Evolutionary conservation across 2,113 vertebrate genomes (phyloP), one percentile per base, ranked within the genome.

Genomic region (Coracopsis vasa): DNA sequence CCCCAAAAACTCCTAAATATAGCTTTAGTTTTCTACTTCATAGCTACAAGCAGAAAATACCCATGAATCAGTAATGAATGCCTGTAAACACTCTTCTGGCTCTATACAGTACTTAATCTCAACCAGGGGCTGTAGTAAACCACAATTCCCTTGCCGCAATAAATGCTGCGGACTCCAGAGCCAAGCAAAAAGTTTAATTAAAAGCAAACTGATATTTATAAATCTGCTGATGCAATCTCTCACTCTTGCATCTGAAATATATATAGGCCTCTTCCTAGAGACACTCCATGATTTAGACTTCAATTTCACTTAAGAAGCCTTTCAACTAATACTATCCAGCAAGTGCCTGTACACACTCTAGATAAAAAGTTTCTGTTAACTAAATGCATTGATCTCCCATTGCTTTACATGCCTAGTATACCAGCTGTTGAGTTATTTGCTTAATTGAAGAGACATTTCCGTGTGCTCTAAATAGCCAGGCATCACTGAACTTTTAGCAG

Each of bases 161-260:
- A 84, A 94, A 84, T 65, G 80, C 87, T 91, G 54, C 60, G 65
- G 44, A 74, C 90, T 90, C 53, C 60, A 86, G 77, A 91, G 65
- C 45, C 61, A 83, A 85, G 78, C 45, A 87, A 72, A 73, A 78
- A 31, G n/a, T 56, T 92, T 81, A 78, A 96, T 83, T 86, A 70
- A 81, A 84, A 70, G 48, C 35, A 86, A 80, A 72, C 45, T 51
- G 71, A 80, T 69, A 77, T n/a, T 41, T 72, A 69, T 74, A 88
- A 54, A 56, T 65, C 53, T 72, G 72, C 67, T 80, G 64, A 84
- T 1, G 13, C 35, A 41, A 21, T 67, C 53, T 83, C 77, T 93
- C 53, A 47, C 42, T 80, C 35, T 65, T 71, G 44, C 48, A 72
- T 86, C 58, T 91, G 88, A 89, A 80, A 65, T 69, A 53, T 9